Conservation (phyloP, 2,888 invertebrate species). For the Schizaphis graminum region DNA sequence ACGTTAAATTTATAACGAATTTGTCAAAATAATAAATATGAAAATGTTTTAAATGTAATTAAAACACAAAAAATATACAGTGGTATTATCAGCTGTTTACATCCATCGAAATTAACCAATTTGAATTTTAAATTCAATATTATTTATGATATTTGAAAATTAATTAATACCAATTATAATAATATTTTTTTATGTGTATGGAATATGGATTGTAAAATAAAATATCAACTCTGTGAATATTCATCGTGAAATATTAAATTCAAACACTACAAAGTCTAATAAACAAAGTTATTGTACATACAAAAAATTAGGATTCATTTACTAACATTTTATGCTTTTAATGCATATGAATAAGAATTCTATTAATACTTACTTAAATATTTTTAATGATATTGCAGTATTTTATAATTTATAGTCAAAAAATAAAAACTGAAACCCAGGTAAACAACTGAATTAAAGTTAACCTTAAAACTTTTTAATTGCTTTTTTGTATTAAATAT, state of each 20-base stretch:
- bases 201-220: not conserved
- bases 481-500: slow-evolving; percentile 38
- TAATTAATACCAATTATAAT: not conserved
- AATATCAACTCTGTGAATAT: not conserved
- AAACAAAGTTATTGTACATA: not conserved
- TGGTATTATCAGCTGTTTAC: not conserved
- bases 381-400: slow-evolving; percentile 1
- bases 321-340: not conserved
- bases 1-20: not conserved
- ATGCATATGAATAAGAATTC: not conserved
- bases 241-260: not conserved
- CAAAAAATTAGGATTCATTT: not conserved
- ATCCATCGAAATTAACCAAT: not conserved
- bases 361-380: not conserved
- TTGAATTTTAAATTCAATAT: not conserved
- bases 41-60: not conserved
- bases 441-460: slow-evolving; percentile 38
- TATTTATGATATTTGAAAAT: not conserved
- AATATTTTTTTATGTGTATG: not conserved
- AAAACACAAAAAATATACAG: not conserved
- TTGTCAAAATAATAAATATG: not conserved
- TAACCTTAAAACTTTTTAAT: slow-evolving; percentile 33
- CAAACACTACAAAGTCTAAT: not conserved
- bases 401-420: not conserved
- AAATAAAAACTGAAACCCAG: slow-evolving; percentile 21